phyloP scores from a whole-genome alignment of 1,140 invertebrate genomes.

The Capitella teleta region DNA sequence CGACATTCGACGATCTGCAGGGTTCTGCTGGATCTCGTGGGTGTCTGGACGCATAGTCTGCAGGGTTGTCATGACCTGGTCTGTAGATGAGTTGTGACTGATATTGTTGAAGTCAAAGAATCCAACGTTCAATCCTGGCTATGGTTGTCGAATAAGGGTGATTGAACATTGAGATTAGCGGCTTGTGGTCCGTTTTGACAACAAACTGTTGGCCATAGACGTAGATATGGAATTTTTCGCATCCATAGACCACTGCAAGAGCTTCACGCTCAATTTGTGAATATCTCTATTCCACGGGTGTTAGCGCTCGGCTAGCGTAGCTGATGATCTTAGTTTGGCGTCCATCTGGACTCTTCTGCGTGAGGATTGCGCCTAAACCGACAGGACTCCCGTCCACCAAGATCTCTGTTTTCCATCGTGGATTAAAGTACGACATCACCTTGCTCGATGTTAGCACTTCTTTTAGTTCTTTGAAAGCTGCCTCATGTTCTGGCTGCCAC shows the following conservation, averaged over 20 bases:
- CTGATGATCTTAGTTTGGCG: conserved; percentile 17
- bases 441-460: conserved; percentile 5
- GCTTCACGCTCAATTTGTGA: conserved; percentile 40
- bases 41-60: too few relatives aligned
- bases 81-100: too few relatives aligned
- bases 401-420: conserved; percentile 8
- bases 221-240: too few relatives aligned
- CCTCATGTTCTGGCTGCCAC: conserved; percentile 12
- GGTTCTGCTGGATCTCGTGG: too few relatives aligned
- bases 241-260: conserved; percentile 15
- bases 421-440: conserved; percentile 18
- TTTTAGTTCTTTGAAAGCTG: conserved; percentile 16
- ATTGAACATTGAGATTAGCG: not conserved
- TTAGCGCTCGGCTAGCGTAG: conserved; percentile 35
- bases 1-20: too few relatives aligned
- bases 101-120: too few relatives aligned
- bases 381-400: conserved; percentile 40
- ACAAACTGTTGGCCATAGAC: not conserved
- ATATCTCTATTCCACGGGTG: conserved; percentile 30
- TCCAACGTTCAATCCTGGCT: too few relatives aligned
- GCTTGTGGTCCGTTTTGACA: not conserved
- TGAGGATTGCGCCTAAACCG: conserved; percentile 33
- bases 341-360: conserved; percentile 9
- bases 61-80: too few relatives aligned
- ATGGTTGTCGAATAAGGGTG: too few relatives aligned